Conservation (phyloP, 2,888 invertebrate genomes). For the Tinea trinotella region DNA sequence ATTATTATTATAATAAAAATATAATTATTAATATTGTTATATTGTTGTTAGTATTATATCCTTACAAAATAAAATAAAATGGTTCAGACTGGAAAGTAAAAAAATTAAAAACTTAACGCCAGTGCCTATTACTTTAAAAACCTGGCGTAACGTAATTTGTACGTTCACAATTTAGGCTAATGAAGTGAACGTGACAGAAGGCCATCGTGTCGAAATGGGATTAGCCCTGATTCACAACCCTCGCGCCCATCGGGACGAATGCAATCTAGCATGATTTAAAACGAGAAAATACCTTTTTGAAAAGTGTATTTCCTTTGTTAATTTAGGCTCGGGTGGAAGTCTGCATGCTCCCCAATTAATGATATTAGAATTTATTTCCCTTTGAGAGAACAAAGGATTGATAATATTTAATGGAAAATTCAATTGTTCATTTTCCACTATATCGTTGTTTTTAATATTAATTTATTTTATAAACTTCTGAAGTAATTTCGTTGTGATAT, state of each 20-base stretch:
- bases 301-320: constrained; percentile 19
- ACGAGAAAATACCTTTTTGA: constrained; percentile 33
- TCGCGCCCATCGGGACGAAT: constrained; percentile 33
- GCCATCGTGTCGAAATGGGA: not conserved
- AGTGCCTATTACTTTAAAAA: too few species aligned
- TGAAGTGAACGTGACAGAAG: not conserved
- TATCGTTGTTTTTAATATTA: not conserved
- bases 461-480: too few species aligned
- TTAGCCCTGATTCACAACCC: not conserved
- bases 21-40: too few species aligned
- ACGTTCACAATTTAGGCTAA: too few species aligned
- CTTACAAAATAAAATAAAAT: too few species aligned
- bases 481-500: too few species aligned
- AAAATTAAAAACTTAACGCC: too few species aligned
- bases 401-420: not conserved
- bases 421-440: not conserved
- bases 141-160: too few species aligned
- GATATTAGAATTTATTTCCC: constrained; percentile 14
- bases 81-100: too few species aligned
- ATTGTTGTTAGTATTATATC: too few species aligned
- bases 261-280: constrained; percentile 53
- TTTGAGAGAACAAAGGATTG: not conserved
- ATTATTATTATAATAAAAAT: too few species aligned
- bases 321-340: constrained; percentile 12
- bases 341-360: constrained; percentile 6